Percentiles rank a stretch among this genome's conserved stretches.
Evolutionary conservation across 2,888 invertebrate species (phyloP).

Genomic region (Aphidoletes aphidimyza): DNA sequence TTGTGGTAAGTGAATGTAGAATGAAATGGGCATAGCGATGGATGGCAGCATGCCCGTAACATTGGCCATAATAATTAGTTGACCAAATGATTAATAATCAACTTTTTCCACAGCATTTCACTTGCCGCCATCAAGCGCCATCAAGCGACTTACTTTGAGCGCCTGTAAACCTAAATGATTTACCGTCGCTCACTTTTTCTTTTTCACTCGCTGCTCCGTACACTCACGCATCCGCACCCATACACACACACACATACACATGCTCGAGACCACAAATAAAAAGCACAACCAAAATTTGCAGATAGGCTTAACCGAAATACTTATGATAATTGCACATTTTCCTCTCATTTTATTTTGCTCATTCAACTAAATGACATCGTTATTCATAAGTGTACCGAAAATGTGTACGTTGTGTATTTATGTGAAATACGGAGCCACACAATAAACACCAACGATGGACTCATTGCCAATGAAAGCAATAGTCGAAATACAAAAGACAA

Average conservation of each 20-base stretch:
- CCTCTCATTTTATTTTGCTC: background rate
- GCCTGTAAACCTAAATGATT: no score
- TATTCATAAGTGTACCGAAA: constrained; percentile 2
- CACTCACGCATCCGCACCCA: no score
- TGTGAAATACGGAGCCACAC: background rate
- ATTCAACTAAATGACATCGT: background rate
- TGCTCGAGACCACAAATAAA: background rate
- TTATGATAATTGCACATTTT: constrained; percentile 28
- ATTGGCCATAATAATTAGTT: background rate
- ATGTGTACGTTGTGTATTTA: background rate
- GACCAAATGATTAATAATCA: constrained; percentile 39
- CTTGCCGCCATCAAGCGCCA: background rate
- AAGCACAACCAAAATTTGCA: background rate
- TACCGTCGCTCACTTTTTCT: no score
- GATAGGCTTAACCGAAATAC: background rate
- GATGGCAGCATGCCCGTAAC: background rate
- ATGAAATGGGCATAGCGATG: background rate
- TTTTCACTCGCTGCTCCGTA: background rate
- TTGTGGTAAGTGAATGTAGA: no score
- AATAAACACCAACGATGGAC: background rate
- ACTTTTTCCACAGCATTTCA: background rate
- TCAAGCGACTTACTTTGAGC: no score
- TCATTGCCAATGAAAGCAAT: no score
- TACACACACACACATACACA: no score
- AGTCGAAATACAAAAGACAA: background rate